A percentile compares a stretch with the other conserved stretches of the same genome.
Conservation (phyloP, 2,797 vertebrate genomes). For the Diplodus puntazzo region DNA sequence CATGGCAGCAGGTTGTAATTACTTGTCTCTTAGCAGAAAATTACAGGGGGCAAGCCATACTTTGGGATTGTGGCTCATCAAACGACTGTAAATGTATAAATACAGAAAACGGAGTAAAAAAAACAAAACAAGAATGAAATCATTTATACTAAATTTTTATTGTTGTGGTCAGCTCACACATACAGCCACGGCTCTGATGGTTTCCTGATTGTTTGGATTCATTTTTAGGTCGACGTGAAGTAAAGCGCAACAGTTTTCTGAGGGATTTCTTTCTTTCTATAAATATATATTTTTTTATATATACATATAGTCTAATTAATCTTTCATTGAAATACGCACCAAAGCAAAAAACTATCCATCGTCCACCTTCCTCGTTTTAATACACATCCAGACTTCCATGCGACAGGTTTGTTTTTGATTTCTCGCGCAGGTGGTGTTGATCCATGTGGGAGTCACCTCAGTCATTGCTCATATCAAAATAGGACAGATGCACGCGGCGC, state of each 20-base stretch:
- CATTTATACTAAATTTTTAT: neutral
- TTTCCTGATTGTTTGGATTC: neutral
- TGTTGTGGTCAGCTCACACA: neutral
- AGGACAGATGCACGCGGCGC: conserved; percentile 84
- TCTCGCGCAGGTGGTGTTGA: conserved; percentile 81
- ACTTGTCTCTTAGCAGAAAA: conserved; percentile 7
- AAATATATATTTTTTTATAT: neutral
- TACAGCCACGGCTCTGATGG: neutral
- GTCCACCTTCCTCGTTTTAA: too few relatives aligned
- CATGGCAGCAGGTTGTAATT: conserved; percentile 26
- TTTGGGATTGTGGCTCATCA: conserved; percentile 4
- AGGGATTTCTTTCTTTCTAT: neutral
- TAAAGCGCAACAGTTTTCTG: neutral
- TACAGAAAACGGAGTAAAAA: neutral
- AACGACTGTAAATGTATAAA: neutral
- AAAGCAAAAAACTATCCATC: too few relatives aligned
- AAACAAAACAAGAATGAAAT: neutral
- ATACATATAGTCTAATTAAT: neutral
- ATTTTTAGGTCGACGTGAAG: neutral
- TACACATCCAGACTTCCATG: neutral
- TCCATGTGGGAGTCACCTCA: conserved; percentile 85
- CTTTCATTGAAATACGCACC: too few relatives aligned
- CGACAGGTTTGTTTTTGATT: neutral
- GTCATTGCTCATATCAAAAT: conserved; percentile 87
- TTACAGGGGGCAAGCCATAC: conserved; percentile 1